Conservation (phyloP, 2,888 invertebrate species). For the Rhagium mordax region DNA sequence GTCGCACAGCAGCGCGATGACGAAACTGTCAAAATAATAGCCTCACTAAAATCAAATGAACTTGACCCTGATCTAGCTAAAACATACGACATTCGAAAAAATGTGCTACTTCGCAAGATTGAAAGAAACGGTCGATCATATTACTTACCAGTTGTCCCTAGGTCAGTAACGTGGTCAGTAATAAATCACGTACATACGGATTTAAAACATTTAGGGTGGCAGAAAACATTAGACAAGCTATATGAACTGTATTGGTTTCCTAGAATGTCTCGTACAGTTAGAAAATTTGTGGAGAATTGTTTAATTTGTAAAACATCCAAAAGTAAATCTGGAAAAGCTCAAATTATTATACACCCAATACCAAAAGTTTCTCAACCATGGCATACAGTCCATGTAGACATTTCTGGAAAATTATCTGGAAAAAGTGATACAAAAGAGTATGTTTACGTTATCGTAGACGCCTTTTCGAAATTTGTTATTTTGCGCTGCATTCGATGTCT, state of each 20-base stretch:
- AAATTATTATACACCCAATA: slow-evolving; percentile 59
- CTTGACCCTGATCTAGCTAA: too few relatives aligned
- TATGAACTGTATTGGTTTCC: slow-evolving; percentile 60
- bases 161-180: too few relatives aligned
- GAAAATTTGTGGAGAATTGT: slow-evolving; percentile 61
- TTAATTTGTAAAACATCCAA: slow-evolving; percentile 60
- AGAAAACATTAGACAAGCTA: slow-evolving; percentile 43
- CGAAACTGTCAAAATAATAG: too few relatives aligned
- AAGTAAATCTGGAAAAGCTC: slow-evolving; percentile 54
- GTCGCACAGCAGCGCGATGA: too few relatives aligned
- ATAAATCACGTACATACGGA: slow-evolving; percentile 54
- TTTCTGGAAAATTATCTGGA: slow-evolving; percentile 33
- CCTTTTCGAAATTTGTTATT: slow-evolving; percentile 25
- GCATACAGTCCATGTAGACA: slow-evolving; percentile 60
- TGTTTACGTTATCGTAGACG: slow-evolving; percentile 30
- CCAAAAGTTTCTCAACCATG: slow-evolving; percentile 56
- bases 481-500: neutral
- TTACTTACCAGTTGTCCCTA: too few relatives aligned
- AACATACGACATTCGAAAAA: too few relatives aligned
- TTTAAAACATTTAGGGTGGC: slow-evolving; percentile 52
- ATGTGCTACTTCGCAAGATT: too few relatives aligned
- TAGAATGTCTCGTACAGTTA: slow-evolving; percentile 56
- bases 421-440: slow-evolving; percentile 39
- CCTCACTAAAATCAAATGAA: too few relatives aligned
- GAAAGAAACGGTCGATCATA: too few relatives aligned